Evolutionary conservation across 2,888 invertebrate genomes (phyloP), one percentile per base, ranked within the genome.

Genomic region (Drosophila suboccidentalis): DNA sequence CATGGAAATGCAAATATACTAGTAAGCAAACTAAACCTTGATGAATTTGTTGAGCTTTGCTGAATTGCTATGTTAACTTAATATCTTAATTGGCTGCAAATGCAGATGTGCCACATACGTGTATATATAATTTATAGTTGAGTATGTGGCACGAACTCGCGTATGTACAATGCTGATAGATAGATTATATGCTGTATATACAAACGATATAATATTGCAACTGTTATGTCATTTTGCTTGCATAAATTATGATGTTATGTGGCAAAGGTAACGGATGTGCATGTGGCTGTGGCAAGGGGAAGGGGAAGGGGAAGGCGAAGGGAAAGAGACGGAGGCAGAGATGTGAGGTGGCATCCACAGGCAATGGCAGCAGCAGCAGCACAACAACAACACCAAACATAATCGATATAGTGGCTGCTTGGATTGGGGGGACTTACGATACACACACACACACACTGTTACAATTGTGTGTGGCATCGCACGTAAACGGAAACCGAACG

Each of bases 401-500:
- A 77, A 77, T 77, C 80, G 77, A 77, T 76, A 76, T 58, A 55
- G 44, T 43, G 55, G 13, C 63, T 55, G 78, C n/a, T 49, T 36
- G 54, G n/a, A 50, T 55, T 57, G 57, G 17, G 43, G 17, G 6
- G 44, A 41, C 38, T 58, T 53, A 49, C 51, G 22, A 36, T 41
- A 22, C 15, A 41, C n/a, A 50, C 5, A 53, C 19, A 38, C 3
- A 19, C 29, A 62, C 13, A 44, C 36, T 49, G 47, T 29, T 41
- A 65, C 39, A 54, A 36, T 55, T 22, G 22, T 60, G 51, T 61
- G 19, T 26, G 15, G 53, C 34, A 43, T 11, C 74, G 50, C 60
- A 88, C 77, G 86, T 86, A 76, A 88, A 78, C 86, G 90, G 86
- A 86, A 90, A 90, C 88, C 80, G 68, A 86, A 72, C 75, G 90